Evolutionary conservation across 2,888 invertebrate genomes (phyloP).

Genomic region (Hyposoter didymator): DNA sequence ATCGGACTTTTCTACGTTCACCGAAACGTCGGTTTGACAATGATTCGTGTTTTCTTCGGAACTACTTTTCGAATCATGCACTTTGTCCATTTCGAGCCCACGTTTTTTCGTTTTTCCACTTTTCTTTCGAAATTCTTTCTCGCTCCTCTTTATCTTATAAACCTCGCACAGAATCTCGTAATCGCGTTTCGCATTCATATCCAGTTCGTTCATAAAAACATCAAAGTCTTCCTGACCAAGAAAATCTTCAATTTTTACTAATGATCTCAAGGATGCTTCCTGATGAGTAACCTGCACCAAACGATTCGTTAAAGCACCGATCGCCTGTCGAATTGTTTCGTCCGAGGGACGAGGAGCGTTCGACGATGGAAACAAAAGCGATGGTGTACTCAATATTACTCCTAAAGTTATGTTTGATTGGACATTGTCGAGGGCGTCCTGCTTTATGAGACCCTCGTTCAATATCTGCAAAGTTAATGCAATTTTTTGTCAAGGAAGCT

Average conservation of each 20-base stretch:
- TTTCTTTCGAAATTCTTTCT: slow-evolving; percentile 30
- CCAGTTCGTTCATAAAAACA: slow-evolving; percentile 83
- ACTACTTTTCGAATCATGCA: neutral
- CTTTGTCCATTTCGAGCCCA: neutral
- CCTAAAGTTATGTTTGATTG: slow-evolving; percentile 83
- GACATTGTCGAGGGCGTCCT: slow-evolving; percentile 79
- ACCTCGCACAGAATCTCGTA: slow-evolving; percentile 88
- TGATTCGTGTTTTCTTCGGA: neutral
- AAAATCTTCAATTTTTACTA: slow-evolving; percentile 89
- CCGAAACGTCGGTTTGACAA: neutral
- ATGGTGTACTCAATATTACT: slow-evolving; percentile 82
- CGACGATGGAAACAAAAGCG: slow-evolving; percentile 81
- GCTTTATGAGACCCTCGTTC: slow-evolving; percentile 70
- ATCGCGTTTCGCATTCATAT: slow-evolving; percentile 85
- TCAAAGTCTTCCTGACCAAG: slow-evolving; percentile 89
- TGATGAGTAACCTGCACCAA: slow-evolving; percentile 85
- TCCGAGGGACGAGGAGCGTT: slow-evolving; percentile 74
- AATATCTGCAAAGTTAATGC: slow-evolving; percentile 63
- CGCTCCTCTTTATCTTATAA: slow-evolving; percentile 83
- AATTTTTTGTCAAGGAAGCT: neutral
- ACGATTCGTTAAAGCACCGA: slow-evolving; percentile 83
- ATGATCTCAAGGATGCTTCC: slow-evolving; percentile 89
- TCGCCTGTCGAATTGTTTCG: slow-evolving; percentile 76
- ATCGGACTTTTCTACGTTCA: slow-evolving; percentile 75
- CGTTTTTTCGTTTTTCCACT: neutral